Percentiles rank a stretch among this genome's conserved stretches.
Conservation (phyloP, 2,888 invertebrate species). For the Cheilosia grossa region DNA sequence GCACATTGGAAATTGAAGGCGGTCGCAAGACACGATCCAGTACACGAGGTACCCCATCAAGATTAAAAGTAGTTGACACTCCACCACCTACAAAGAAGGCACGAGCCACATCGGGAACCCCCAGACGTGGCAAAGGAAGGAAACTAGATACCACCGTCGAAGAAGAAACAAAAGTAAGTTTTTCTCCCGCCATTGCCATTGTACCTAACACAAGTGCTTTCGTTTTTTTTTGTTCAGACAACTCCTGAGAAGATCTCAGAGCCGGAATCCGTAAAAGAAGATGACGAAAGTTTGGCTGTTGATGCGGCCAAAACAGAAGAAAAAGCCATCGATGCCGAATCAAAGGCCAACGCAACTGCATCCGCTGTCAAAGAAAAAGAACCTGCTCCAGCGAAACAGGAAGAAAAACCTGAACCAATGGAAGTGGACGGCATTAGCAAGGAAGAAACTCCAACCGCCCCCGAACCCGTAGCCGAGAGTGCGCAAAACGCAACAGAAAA, state of each 20-base stretch:
- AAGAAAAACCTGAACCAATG: slow-evolving; percentile 80
- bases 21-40: slow-evolving; percentile 82
- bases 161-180: slow-evolving; percentile 68
- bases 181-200: neutral
- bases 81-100: slow-evolving; percentile 82
- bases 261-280: slow-evolving; percentile 63
- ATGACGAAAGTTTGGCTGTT: slow-evolving; percentile 48
- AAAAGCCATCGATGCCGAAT: slow-evolving; percentile 26
- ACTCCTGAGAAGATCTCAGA: slow-evolving; percentile 63
- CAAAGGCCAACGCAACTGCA: slow-evolving; percentile 49
- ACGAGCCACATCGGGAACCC: slow-evolving; percentile 76
- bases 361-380: slow-evolving; percentile 49
- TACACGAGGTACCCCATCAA: slow-evolving; percentile 80
- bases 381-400: slow-evolving; percentile 65
- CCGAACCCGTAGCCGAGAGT: slow-evolving; percentile 36
- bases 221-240: slow-evolving; percentile 28
- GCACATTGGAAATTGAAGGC: slow-evolving; percentile 81
- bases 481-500: slow-evolving; percentile 39
- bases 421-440: slow-evolving; percentile 79
- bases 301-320: slow-evolving; percentile 48
- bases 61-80: slow-evolving; percentile 78
- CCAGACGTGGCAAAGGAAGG: slow-evolving; percentile 80
- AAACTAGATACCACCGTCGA: slow-evolving; percentile 79
- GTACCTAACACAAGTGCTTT: neutral
- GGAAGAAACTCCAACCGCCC: slow-evolving; percentile 51